Conservation (phyloP, 2,797 vertebrate species). For the Thripadectes ignobilis region DNA sequence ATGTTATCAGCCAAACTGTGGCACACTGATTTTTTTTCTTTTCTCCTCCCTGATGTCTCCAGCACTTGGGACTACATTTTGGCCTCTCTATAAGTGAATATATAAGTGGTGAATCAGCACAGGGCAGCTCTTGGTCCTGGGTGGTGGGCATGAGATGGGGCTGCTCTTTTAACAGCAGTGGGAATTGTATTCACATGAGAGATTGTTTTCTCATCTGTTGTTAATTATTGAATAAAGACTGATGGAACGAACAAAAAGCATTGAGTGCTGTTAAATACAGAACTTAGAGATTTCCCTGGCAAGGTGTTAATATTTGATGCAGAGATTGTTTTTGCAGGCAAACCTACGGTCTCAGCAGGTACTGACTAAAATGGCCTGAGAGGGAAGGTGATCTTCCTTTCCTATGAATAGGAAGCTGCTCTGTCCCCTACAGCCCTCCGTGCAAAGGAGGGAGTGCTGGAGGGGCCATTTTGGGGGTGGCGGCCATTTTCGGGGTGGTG, state of each 20-base stretch:
- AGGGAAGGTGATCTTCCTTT: background rate
- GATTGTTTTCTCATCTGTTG: background rate
- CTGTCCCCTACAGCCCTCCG: no score
- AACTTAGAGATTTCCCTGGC: background rate
- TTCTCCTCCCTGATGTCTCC: background rate
- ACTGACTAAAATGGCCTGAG: background rate
- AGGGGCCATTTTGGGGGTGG: no score
- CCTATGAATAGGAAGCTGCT: no score
- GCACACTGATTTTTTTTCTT: background rate
- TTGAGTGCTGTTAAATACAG: background rate
- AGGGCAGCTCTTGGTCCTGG: background rate
- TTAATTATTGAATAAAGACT: slow-evolving; percentile 10
- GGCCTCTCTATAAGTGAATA: background rate
- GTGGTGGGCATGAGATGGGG: background rate
- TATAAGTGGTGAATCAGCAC: background rate
- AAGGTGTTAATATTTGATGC: slow-evolving; percentile 40
- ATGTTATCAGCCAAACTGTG: background rate
- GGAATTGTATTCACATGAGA: background rate
- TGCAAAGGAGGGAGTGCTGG: no score
- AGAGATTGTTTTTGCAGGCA: background rate
- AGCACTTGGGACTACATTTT: background rate
- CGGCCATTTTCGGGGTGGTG: no score
- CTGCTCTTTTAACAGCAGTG: background rate
- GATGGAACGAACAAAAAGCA: background rate
- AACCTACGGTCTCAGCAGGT: background rate